phyloP scores from a whole-genome alignment of 1,140 invertebrate genomes.

The Brevipalpus yothersi region DNA sequence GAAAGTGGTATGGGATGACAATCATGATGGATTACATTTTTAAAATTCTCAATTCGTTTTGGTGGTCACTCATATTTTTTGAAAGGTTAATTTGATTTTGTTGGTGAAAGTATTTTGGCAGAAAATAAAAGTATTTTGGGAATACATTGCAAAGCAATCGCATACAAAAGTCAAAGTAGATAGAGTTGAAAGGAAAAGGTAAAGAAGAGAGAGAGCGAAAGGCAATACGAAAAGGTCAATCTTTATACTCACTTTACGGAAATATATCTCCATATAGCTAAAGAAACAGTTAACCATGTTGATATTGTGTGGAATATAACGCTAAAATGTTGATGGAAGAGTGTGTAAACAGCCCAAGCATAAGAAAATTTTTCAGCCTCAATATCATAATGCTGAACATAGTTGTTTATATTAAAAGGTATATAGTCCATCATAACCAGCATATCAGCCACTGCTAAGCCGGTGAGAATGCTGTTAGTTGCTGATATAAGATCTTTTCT shows the following conservation, averaged over 20 bases:
- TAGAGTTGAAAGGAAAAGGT: neutral
- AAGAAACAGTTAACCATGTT: conserved; percentile 65
- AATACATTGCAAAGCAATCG: neutral
- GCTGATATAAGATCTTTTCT: conserved; percentile 52
- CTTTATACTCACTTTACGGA: conserved; percentile 29
- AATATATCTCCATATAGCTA: conserved; percentile 78
- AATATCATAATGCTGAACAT: conserved; percentile 21
- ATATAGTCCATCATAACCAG: conserved; percentile 66
- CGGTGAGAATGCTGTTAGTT: conserved; percentile 59
- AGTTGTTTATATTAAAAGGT: conserved; percentile 48
- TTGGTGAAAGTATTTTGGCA: too few species aligned
- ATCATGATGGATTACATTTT: too few species aligned
- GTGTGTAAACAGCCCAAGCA: conserved; percentile 37
- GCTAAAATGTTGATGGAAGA: conserved; percentile 36
- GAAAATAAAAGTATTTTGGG: too few species aligned
- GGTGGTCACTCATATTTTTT: too few species aligned
- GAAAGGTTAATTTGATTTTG: too few species aligned
- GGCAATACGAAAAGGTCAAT: neutral
- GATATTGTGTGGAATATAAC: conserved; percentile 68
- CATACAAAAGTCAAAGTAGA: neutral
- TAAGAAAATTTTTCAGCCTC: conserved; percentile 35
- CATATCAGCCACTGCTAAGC: conserved; percentile 54
- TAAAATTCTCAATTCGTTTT: too few species aligned
- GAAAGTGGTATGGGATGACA: too few species aligned
- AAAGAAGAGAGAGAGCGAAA: neutral